Conservation (phyloP, 2,797 vertebrate genomes). For the Mus minutoides region DNA sequence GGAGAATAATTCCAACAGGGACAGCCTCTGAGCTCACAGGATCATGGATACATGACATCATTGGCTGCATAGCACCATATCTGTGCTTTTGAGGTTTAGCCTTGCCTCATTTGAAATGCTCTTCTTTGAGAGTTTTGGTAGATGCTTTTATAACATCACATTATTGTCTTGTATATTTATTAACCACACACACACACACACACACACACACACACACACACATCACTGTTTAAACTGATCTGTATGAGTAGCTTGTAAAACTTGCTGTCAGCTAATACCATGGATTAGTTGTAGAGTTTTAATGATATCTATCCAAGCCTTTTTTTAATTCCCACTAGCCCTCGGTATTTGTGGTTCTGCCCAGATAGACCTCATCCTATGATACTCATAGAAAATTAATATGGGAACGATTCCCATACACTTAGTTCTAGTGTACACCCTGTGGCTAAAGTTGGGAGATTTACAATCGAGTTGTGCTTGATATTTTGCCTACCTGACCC, state of each 20-base stretch:
- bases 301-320: not conserved
- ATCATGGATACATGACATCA: not conserved
- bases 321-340: not conserved
- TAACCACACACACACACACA: not conserved
- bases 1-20: not conserved
- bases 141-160: not conserved
- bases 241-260: not conserved
- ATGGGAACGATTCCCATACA: not conserved
- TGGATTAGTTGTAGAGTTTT: conserved; percentile 7
- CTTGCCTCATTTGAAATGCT: not conserved
- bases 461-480: conserved; percentile 45
- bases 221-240: conserved; percentile 5
- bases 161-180: conserved; percentile 8
- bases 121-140: not conserved
- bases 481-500: conserved; percentile 14
- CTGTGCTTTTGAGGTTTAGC: not conserved
- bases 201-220: too few relatives aligned
- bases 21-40: not conserved
- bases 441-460: not conserved
- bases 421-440: not conserved
- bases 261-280: not conserved
- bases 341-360: not conserved
- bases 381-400: not conserved
- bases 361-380: not conserved
- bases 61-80: not conserved